Conservation (phyloP, 2,797 vertebrate species). For the Pelobates cultripes region DNA sequence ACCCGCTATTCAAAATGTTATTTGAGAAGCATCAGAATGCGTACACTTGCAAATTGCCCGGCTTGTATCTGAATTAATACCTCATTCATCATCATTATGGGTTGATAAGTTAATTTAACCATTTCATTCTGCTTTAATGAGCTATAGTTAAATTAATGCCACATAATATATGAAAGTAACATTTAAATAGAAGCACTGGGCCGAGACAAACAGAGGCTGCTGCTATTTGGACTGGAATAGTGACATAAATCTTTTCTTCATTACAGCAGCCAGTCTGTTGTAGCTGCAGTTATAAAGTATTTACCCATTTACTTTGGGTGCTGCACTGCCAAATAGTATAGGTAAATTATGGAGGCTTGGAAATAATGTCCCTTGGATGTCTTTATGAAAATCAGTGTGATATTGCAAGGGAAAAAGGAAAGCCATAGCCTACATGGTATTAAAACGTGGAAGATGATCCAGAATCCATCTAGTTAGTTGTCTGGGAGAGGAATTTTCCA, state of each 20-base stretch:
- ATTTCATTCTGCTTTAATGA: slow-evolving; percentile 99
- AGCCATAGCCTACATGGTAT: slow-evolving; percentile 12
- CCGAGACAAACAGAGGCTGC: slow-evolving; percentile 97
- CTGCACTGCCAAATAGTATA: slow-evolving; percentile 80
- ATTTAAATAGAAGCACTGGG: slow-evolving; percentile 99
- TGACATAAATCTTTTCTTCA: slow-evolving; percentile 97
- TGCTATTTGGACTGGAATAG: slow-evolving; percentile 91
- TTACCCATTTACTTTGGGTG: slow-evolving; percentile 82
- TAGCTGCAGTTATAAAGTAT: slow-evolving; percentile 81
- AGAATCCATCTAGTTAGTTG: not conserved
- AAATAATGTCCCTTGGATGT: slow-evolving; percentile 77
- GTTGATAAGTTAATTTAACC: slow-evolving; percentile 99
- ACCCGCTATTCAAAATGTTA: slow-evolving; percentile 99
- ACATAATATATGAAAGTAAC: slow-evolving; percentile 99
- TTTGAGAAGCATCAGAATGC: slow-evolving; percentile 99
- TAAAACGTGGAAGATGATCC: slow-evolving; percentile 2
- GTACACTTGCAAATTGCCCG: slow-evolving; percentile 99
- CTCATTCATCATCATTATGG: slow-evolving; percentile 99
- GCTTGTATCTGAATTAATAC: slow-evolving; percentile 99
- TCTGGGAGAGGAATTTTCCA: not conserved
- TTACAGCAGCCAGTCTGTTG: slow-evolving; percentile 86
- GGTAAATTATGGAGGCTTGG: slow-evolving; percentile 81
- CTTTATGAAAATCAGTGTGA: slow-evolving; percentile 72
- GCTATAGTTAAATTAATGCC: slow-evolving; percentile 99
- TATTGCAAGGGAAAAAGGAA: slow-evolving; percentile 11